phyloP scores from a whole-genome alignment of 1,140 invertebrate species.

The Aphaenogaster ashmeadi region DNA sequence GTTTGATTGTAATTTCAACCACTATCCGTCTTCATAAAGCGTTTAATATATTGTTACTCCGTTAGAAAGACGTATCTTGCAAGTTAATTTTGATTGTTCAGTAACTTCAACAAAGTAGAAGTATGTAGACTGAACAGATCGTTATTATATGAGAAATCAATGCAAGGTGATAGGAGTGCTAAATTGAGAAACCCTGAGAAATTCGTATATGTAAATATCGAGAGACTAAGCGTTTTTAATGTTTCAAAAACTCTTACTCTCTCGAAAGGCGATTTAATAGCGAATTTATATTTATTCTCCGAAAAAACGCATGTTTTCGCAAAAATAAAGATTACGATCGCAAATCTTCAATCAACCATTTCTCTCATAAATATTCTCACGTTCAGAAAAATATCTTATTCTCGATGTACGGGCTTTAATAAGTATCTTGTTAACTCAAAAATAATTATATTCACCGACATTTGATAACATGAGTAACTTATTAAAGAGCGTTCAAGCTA shows the following conservation, averaged over 20 bases:
- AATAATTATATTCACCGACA: constrained; percentile 10
- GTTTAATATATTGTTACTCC: neutral
- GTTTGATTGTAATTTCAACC: constrained; percentile 15
- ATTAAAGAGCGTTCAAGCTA: constrained; percentile 43
- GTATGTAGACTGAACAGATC: neutral
- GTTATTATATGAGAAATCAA: neutral
- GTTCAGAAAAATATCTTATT: constrained; percentile 46
- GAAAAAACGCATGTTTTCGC: neutral
- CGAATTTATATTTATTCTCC: constrained; percentile 18
- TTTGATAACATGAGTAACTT: constrained; percentile 16
- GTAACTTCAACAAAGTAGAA: neutral
- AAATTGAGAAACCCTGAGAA: constrained; percentile 40
- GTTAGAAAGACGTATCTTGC: neutral
- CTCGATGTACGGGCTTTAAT: neutral
- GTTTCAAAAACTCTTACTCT: constrained; percentile 12
- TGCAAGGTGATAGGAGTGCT: neutral
- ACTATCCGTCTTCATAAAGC: neutral
- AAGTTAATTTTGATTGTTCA: neutral
- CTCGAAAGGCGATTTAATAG: constrained; percentile 17
- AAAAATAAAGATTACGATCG: neutral
- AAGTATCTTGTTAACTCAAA: neutral
- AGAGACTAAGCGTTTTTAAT: neutral
- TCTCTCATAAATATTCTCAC: neutral
- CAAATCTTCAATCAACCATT: neutral
- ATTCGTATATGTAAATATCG: neutral